Evolutionary conservation across 1,140 invertebrate species (phyloP), one percentile per base, ranked within the genome.

Genomic region (Protaetia brevitarsis): DNA sequence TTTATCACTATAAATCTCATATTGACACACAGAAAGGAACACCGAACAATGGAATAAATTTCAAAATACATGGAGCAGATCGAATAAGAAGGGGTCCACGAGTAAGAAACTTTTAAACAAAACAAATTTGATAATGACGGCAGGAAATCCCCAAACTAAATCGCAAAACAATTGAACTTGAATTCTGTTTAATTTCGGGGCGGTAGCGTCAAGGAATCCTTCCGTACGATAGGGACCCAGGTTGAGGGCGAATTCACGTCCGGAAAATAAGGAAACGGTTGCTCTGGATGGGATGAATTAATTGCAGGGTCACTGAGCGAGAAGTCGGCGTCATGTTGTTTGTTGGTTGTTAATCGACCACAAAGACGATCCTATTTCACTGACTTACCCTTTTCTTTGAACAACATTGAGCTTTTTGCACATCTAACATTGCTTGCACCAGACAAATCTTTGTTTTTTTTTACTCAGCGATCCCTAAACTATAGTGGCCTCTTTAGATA

Each of bases 91-190:
- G 26, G 41, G 41, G 41, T 51, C 19, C 26, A 10, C 41, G 26
- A 6, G 41, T 51, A n/a, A 51, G 19, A 51, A 51, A 51, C 26
- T 51, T 10, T 51, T 7, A 1, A 23, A 23, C 41, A 51, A 23
- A 51, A 51, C 41, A 51, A 51, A 51, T 51, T 51, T 51, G 41
- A 51, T 51, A 51, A 51, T 51, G 41, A 51, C 41, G 26, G 26
- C 41, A 23, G 21, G 41, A 51, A 51, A 51, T 51, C 41, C 41
- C 41, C 26, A 51, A 51, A 51, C 41, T 51, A 51, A 51, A 51
- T 51, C 41, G 41, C 41, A 23, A 51, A 51, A 51, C 41, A 51
- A 51, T 51, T 51, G 41, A 51, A 51, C 41, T 51, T 51, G 41
- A 51, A 51, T 51, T 23, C 41, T 6, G 41, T 51, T 51, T 51